Conservation (phyloP, 92 coral and sea anemone genomes). For the Micromussa lordhowensis region DNA sequence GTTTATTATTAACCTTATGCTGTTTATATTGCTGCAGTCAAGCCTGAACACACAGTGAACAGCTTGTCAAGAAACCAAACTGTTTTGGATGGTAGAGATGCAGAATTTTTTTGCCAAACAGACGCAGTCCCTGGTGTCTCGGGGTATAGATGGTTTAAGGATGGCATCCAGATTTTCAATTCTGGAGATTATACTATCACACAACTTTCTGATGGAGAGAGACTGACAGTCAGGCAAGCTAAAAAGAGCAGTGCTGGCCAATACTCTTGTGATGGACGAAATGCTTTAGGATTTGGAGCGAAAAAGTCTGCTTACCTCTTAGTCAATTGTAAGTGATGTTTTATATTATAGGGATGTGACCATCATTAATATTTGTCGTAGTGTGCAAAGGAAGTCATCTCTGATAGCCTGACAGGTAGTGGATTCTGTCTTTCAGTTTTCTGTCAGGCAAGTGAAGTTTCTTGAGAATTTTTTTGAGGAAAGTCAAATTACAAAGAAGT, state of each 20-base stretch:
- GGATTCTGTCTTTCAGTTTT: not conserved
- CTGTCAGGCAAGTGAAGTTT: too few species aligned
- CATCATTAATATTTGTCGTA: not conserved
- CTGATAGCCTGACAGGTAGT: too few species aligned
- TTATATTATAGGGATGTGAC: not conserved
- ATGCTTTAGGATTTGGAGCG: constrained; percentile 66
- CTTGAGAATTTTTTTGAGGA: too few species aligned
- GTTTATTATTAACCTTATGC: not conserved
- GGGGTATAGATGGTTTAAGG: constrained; percentile 55
- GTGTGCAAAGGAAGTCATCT: too few species aligned
- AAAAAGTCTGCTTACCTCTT: constrained; percentile 45
- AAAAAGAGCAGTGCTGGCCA: constrained; percentile 51
- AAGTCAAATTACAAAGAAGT: too few species aligned
- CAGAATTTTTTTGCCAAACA: constrained; percentile 35
- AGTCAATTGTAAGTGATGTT: constrained; percentile 67
- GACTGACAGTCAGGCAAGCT: constrained; percentile 32
- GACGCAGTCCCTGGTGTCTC: constrained; percentile 49
- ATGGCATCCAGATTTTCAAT: not conserved
- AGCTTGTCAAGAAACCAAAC: constrained; percentile 37
- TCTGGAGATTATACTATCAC: constrained; percentile 1
- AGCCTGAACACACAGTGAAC: constrained; percentile 42
- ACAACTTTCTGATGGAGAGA: not conserved
- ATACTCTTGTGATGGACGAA: constrained; percentile 73
- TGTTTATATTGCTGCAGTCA: constrained; percentile 33
- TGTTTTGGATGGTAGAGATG: constrained; percentile 14